Evolutionary conservation across 2,797 vertebrate genomes (phyloP).

Genomic region (Hoplostethus mediterraneus): DNA sequence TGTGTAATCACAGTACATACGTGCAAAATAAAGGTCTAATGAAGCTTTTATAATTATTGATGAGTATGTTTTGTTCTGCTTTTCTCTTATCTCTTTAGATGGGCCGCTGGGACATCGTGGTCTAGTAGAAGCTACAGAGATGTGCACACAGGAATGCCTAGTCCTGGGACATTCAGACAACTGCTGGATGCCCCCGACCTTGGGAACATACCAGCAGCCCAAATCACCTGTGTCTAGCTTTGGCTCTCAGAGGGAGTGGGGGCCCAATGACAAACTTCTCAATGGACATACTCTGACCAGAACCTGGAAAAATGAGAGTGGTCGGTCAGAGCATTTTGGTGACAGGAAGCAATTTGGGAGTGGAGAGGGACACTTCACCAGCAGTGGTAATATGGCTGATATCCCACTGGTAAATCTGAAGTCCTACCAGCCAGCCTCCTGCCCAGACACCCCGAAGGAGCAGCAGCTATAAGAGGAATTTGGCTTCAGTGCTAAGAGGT

Average conservation of each 20-base stretch:
- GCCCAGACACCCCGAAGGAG: conserved; percentile 95
- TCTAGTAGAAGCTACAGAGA: conserved; percentile 98
- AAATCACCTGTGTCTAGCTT: conserved; percentile 96
- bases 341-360: conserved; percentile 96
- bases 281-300: conserved; percentile 98
- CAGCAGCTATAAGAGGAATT: conserved; percentile 94
- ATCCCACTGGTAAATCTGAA: conserved; percentile 98
- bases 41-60: neutral
- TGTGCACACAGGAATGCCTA: conserved; percentile 99
- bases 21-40: neutral
- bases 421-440: conserved; percentile 93
- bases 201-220: conserved; percentile 93
- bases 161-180: conserved; percentile 99
- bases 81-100: conserved; percentile 79
- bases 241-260: conserved; percentile 95
- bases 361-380: conserved; percentile 93
- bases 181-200: conserved; percentile 98
- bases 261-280: conserved; percentile 96
- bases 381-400: conserved; percentile 91
- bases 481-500: conserved; percentile 64
- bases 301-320: conserved; percentile 95
- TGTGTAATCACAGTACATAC: neutral
- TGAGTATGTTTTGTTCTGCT: conserved; percentile 7
- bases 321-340: conserved; percentile 93
- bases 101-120: conserved; percentile 95